A percentile compares a stretch with the other conserved stretches of the same genome.
phyloP scores from a whole-genome alignment of 64 coral and sea anemone genomes.

The Dendronephthya gigantea region DNA sequence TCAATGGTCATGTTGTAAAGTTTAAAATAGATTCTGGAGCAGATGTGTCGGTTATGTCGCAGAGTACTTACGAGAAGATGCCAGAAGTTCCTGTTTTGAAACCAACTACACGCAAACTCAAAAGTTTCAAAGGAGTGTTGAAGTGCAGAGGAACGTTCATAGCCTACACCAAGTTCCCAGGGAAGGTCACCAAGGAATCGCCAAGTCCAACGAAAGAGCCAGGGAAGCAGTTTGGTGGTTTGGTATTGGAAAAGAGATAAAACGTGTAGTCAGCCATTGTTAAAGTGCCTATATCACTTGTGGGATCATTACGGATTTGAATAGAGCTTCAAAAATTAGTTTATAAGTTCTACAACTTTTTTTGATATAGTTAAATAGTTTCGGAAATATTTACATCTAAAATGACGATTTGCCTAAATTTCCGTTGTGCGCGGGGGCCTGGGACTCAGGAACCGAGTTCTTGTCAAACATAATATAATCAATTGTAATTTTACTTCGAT shows the following conservation, averaged over 20 bases:
- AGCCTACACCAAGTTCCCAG: neutral
- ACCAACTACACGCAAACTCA: neutral
- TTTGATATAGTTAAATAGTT: too few relatives aligned
- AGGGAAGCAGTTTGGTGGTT: conserved; percentile 18
- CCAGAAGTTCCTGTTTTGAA: neutral
- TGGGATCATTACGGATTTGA: too few relatives aligned
- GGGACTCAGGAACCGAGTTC: too few relatives aligned
- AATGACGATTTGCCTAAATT: too few relatives aligned
- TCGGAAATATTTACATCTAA: too few relatives aligned
- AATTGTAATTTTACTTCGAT: too few relatives aligned
- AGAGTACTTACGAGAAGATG: neutral
- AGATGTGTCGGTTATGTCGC: neutral
- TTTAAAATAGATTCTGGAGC: neutral
- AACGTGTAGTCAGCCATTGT: neutral
- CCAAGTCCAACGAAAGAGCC: neutral
- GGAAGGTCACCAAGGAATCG: neutral
- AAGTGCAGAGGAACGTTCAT: neutral
- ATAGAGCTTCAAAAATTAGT: too few relatives aligned
- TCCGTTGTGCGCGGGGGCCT: too few relatives aligned
- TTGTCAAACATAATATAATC: too few relatives aligned
- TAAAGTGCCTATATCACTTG: too few relatives aligned
- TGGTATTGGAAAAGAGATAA: conserved; percentile 33
- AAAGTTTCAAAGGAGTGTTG: neutral
- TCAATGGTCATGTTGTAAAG: neutral
- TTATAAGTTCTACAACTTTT: too few relatives aligned